Evolutionary conservation across 2,888 invertebrate species (phyloP).

Genomic region (Leptopilina myrica): DNA sequence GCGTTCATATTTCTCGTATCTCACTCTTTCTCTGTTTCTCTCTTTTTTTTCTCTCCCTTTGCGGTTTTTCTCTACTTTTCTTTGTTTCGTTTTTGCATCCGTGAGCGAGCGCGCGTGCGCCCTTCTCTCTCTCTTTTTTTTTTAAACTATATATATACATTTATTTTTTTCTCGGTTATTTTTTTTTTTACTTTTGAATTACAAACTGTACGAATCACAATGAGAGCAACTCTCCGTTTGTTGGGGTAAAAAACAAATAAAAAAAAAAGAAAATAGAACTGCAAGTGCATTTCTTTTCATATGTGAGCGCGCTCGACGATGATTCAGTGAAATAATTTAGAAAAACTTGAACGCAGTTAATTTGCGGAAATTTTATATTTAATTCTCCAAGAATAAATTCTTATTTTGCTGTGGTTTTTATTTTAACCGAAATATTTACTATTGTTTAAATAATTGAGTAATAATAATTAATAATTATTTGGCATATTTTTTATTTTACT

Average conservation of each 20-base stretch:
- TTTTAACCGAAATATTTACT: too few species aligned
- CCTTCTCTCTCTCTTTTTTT: slow-evolving; percentile 39
- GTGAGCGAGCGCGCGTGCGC: not conserved
- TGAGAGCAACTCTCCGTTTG: not conserved
- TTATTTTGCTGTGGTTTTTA: too few species aligned
- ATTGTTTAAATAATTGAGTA: too few species aligned
- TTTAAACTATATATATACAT: not conserved
- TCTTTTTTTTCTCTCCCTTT: slow-evolving; percentile 44
- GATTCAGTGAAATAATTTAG: not conserved
- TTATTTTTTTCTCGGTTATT: slow-evolving; percentile 36
- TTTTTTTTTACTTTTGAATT: slow-evolving; percentile 1
- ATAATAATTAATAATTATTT: too few species aligned
- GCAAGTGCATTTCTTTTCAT: slow-evolving; percentile 2
- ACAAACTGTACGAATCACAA: not conserved
- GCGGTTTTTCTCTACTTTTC: slow-evolving; percentile 43
- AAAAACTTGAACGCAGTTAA: not conserved
- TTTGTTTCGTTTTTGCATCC: slow-evolving; percentile 41
- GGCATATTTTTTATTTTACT: too few species aligned
- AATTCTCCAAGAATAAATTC: too few species aligned
- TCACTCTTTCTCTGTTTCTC: slow-evolving; percentile 31
- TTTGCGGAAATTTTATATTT: not conserved
- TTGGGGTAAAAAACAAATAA: too few species aligned
- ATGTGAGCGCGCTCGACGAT: not conserved
- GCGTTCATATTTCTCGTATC: slow-evolving; percentile 52
- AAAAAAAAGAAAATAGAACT: not conserved